Evolutionary conservation across 2,797 vertebrate genomes (phyloP), one percentile per base, ranked within the genome.

Genomic region (Pipistrellus pygmaeus): DNA sequence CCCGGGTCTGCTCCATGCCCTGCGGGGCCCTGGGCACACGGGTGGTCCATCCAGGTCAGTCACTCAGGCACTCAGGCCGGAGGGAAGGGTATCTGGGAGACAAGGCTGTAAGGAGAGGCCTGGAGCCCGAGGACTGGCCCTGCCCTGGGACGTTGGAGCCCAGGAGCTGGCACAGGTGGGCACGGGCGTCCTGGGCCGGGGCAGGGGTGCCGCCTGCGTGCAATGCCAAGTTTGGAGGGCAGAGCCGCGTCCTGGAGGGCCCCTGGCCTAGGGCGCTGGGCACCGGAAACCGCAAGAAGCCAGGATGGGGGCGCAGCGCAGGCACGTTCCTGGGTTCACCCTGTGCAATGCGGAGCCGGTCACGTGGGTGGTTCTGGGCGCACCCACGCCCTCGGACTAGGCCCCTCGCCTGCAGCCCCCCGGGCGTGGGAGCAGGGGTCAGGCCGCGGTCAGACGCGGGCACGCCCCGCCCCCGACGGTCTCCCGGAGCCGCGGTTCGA

Each of bases 381-480:
- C 72, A 15, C 32, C 21, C 23, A 30, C 25, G 8, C 35, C 27
- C 18, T 35, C n/a, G 14, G 1, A 0, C 13, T 3, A 1, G 7
- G 57, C 25, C 17, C 48, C 44, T 8, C 0, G 4, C 25, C 60
- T 1, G 78, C 78, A 72, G 89, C 38, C 3, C 38, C 12, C 0
- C 15, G 0, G 3, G 38, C 32, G 25, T 0, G 2, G 41, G 15
- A 25, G 48, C 53, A 17, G 64, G 76, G 64, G 55, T 75, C 83
- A 55, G 66, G 38, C 62, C 2, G 32, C 64, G 32, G 93, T 72
- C 94, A 46, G 66, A 25, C n/a, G 20, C 35, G 32, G 55, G 20
- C 15, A 72, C 72, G 38, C 60, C 46, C 68, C 46, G 35, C 41
- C 51, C 57, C 68, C 30, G 14, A 25, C 10, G 8, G 51, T n/a